Evolutionary conservation across 2,113 vertebrate species (phyloP).

Genomic region (Chionodraco myersi): DNA sequence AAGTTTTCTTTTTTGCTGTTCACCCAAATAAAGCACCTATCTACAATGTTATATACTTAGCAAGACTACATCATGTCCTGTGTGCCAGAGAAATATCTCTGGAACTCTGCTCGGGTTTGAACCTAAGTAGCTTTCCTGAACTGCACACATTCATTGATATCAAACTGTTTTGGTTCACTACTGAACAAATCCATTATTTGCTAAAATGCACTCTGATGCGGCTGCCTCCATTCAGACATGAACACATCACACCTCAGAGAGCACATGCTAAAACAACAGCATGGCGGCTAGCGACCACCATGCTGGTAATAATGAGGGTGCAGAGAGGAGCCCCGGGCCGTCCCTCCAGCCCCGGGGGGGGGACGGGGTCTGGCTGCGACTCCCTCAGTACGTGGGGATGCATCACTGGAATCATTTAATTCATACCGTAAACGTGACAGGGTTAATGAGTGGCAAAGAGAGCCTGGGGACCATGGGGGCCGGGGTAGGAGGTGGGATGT

Average conservation of each 20-base stretch:
- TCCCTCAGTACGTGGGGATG: slow-evolving; percentile 74
- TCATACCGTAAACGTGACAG: slow-evolving; percentile 83
- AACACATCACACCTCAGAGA: slow-evolving; percentile 37
- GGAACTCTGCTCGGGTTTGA: background rate
- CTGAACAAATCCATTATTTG: background rate
- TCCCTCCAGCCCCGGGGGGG: slow-evolving; percentile 62
- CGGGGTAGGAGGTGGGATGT: background rate
- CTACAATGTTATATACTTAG: background rate
- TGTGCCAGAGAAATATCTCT: background rate
- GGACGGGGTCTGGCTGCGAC: slow-evolving; percentile 40
- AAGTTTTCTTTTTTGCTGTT: background rate
- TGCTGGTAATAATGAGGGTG: slow-evolving; percentile 68
- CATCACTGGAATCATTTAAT: slow-evolving; percentile 83
- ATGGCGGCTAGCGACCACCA: slow-evolving; percentile 60
- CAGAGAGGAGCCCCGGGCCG: slow-evolving; percentile 57
- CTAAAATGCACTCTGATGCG: background rate
- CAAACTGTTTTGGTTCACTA: too few species aligned
- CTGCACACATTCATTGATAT: background rate
- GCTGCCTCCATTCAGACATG: slow-evolving; percentile 22
- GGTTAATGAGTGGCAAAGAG: slow-evolving; percentile 84
- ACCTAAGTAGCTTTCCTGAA: background rate
- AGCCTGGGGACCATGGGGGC: slow-evolving; percentile 73
- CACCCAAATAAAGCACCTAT: too few species aligned
- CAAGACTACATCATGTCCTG: background rate
- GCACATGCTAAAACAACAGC: slow-evolving; percentile 53